Evolutionary conservation across 2,797 vertebrate genomes (phyloP).

Genomic region (Botia kubotai): DNA sequence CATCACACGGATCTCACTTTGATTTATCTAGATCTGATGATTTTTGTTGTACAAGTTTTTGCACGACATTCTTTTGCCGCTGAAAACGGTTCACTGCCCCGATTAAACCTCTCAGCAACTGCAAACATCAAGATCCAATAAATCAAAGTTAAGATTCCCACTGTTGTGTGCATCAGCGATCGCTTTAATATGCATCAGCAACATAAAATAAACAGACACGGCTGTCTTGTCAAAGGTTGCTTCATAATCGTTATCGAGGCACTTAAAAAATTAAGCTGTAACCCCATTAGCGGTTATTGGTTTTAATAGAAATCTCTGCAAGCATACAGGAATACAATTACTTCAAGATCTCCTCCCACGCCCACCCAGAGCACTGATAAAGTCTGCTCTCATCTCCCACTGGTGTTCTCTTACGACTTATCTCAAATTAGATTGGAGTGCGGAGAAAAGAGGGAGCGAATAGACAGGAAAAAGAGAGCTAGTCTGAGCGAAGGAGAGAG

Average conservation of each 20-base stretch:
- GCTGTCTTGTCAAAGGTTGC: conserved; percentile 66
- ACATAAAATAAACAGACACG: conserved; percentile 57
- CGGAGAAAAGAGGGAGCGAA: conserved; percentile 68
- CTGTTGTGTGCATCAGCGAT: conserved; percentile 58
- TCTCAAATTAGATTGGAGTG: conserved; percentile 80
- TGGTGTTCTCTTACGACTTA: conserved; percentile 75
- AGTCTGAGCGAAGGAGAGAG: conserved; percentile 70
- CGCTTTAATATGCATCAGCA: conserved; percentile 53
- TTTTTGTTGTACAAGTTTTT: neutral
- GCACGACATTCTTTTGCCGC: neutral
- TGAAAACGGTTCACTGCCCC: conserved; percentile 7
- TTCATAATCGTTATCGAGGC: conserved; percentile 64
- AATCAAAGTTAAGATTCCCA: conserved; percentile 51
- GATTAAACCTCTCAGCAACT: conserved; percentile 6
- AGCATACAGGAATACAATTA: conserved; percentile 75
- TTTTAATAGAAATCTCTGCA: conserved; percentile 71
- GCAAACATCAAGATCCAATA: conserved; percentile 50
- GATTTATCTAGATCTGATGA: neutral
- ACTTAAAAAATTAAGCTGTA: conserved; percentile 73
- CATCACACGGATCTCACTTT: neutral
- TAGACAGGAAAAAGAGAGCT: conserved; percentile 71
- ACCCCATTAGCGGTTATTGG: conserved; percentile 75
- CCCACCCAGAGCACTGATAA: conserved; percentile 79
- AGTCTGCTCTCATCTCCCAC: conserved; percentile 63
- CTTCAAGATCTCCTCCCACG: conserved; percentile 65